Evolutionary conservation across 2,888 invertebrate species (phyloP), one percentile per base, ranked within the genome.

Genomic region (Phaedon cochleariae): DNA sequence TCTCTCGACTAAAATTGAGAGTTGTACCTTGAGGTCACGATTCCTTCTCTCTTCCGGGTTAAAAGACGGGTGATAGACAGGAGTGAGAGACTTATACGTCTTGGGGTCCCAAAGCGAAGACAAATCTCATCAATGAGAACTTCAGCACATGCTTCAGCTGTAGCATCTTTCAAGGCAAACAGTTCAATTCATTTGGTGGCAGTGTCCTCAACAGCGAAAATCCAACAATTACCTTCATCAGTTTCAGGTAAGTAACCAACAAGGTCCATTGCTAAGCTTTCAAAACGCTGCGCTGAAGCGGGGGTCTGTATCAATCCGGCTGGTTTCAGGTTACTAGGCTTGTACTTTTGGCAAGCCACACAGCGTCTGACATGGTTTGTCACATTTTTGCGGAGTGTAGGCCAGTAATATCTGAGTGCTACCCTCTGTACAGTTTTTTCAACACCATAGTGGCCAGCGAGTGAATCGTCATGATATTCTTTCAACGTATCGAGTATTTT

Each of bases 21-120:
- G 60, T 65, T 77, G 78, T 0, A 76, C 68, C 45, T 81, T 81
- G 2, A 81, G 51, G 7, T 78, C 79, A 0, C 82, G 67, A 52
- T 73, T 76, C 52, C 67, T 64, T n/a, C 73, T 22, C 59, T 73
- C 69, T 2, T 68, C 73, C 0, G 63, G 63, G 29, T 74, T 74
- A 2, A 62, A 64, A 9, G 45, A 51, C 6, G 74, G 72, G 46
- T 75, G 74, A 52, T 76, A 77, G 3, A 73, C 59, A 5, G 75
- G 75, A 1, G 69, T 77, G 2, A 77, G 68, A 1, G 37, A 20
- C 37, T 80, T 1, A 83, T 54, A 51, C 75, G 51, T 1, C 80
- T 22, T 0, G 81, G 81, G 1, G 74, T 55, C 0, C 81, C 81
- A 68, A 76, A 81, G 1, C 81, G 69, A 2, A 76, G 67, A 21